Conservation (phyloP, 2,888 invertebrate species). For the Scaeva pyrastri region DNA sequence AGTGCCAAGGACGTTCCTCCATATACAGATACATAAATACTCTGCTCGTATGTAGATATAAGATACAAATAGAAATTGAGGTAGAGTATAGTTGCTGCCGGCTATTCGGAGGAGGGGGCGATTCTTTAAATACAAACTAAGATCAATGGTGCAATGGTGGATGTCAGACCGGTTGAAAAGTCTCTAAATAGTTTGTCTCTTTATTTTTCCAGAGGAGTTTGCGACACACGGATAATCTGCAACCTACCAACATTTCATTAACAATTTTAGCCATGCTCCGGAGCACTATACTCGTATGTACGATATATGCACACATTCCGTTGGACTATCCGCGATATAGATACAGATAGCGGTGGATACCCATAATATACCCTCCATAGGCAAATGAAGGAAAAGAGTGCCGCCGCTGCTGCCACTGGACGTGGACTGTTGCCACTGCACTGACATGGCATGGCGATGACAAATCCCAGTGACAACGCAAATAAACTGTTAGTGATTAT, state of each 20-base stretch:
- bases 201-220: conserved; percentile 38
- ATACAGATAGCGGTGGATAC: conserved; percentile 44
- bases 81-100: conserved; percentile 16
- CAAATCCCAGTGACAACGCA: conserved; percentile 66
- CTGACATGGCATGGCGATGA: too few species aligned
- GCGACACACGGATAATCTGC: conserved; percentile 65
- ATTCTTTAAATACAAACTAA: conserved; percentile 48
- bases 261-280: conserved; percentile 49
- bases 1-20: conserved; percentile 68
- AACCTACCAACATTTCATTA: conserved; percentile 66
- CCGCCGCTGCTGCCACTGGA: neutral
- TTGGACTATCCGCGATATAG: conserved; percentile 46
- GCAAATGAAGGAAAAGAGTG: conserved; percentile 37
- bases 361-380: neutral
- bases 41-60: too few species aligned
- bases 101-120: conserved; percentile 48
- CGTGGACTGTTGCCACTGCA: too few species aligned
- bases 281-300: neutral
- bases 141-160: conserved; percentile 63
- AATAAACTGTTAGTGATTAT: conserved; percentile 54
- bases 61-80: too few species aligned
- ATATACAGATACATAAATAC: too few species aligned
- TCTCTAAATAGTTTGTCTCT: conserved; percentile 50
- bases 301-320: conserved; percentile 14
- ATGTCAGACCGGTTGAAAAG: conserved; percentile 62